Base-by-base conservation (phyloP, 2,888 invertebrate species). In the Octonoba sinensis region DNA sequence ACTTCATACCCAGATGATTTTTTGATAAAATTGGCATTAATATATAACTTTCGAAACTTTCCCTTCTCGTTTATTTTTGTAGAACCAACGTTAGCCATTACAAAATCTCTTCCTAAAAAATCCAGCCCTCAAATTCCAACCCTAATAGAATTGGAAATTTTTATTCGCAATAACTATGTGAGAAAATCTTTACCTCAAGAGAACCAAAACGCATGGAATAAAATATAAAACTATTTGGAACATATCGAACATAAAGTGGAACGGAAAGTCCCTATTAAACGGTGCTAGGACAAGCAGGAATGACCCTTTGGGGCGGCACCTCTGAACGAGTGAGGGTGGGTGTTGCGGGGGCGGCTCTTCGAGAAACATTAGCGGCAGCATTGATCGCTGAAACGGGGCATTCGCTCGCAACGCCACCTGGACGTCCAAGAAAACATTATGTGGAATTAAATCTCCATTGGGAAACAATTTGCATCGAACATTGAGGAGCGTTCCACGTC, bases 401-500 rank as follows among this genome's bases (percentile, higher is more conserved):
- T 59, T 57, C 27, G 66, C 59, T 57, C 13, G 59, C 59, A 66
- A 59, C 79, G 79, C 79, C 79, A 79, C 67, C 79, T 79, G 79
- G 73, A 47, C 54, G 79, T 79, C 73, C 72, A 36, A 73, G 69
- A 46, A 73, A 79, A 69, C 79, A 79, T 79, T 79, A 79, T 73
- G 73, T 73, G 69, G 79, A 67, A 79, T 79, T 79, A 79, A 79
- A 79, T 79, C 73, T 60, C 79, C 73, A 79, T 79, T 79, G 73
- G 79, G 79, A 79, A 79, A 79, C 79, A 79, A 79, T 79, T 79
- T 79, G 79, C 79, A 79, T 79, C 79, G 79, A 79, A 79, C 79
- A 79, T 73, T 79, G 36, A 78, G 62, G 51, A 49, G 64, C 64
- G 71, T 49, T 57, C 59, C 62, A 62, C 62, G 62, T 62, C 62